A percentile compares a stretch with the other conserved stretches of the same genome.
These are phyloP conservation scores for Riparia riparia DNA, from an alignment of 2,113 vertebrate genomes.

Conservation along the genomic window DNA sequence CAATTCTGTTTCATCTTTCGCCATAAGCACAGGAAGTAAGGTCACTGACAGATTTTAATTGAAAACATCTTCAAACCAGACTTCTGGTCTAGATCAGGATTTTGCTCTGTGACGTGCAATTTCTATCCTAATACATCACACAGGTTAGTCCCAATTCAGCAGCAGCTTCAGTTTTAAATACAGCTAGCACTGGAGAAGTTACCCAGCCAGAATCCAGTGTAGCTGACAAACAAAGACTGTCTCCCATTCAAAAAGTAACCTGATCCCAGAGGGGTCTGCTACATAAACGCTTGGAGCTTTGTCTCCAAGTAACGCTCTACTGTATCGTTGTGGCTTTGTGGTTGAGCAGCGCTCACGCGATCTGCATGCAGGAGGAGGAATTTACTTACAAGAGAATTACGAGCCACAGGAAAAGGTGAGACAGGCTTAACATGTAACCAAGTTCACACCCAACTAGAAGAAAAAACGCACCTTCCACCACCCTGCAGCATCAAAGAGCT, in stretches of 20 bases:
- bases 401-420: not conserved
- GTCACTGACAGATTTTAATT: slow-evolving; percentile 58
- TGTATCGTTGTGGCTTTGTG: not conserved
- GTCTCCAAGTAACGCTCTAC: not conserved
- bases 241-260: not conserved
- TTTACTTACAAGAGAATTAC: not conserved
- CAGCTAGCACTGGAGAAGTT: not conserved
- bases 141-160: not conserved
- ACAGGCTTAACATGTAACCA: not conserved
- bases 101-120: not conserved
- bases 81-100: slow-evolving; percentile 1
- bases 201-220: not conserved
- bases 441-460: not conserved
- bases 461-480: not conserved
- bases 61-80: slow-evolving; percentile 52
- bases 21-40: slow-evolving; percentile 58
- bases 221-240: not conserved
- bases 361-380: not conserved
- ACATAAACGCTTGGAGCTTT: not conserved
- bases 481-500: not conserved
- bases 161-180: not conserved
- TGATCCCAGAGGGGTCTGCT: not conserved
- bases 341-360: not conserved
- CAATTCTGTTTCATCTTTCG: slow-evolving; percentile 54
- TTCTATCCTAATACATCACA: not conserved